Conservation (phyloP, 2,888 invertebrate species). For the Tetragonula carbonaria region DNA sequence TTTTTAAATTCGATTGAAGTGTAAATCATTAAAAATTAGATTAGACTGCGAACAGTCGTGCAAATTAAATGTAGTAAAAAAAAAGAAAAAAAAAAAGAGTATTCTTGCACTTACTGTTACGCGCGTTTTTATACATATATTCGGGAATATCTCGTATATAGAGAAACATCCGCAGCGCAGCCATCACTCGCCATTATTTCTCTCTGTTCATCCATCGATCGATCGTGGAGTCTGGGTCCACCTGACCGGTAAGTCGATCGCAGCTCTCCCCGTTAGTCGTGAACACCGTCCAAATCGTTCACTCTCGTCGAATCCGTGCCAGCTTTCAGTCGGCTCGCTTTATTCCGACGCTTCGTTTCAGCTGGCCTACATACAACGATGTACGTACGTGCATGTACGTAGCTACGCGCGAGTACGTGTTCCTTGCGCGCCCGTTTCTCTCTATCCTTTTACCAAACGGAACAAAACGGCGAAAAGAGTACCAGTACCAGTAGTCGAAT, state of each 20-base stretch:
- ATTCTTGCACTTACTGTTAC: too few species aligned
- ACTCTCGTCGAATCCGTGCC: constrained; percentile 46
- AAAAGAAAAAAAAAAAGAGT: too few species aligned
- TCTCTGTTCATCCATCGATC: background rate
- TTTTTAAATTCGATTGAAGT: background rate
- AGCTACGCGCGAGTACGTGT: constrained; percentile 1
- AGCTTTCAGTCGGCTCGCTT: constrained; percentile 41
- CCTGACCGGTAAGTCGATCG: constrained; percentile 15
- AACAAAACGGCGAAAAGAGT: constrained; percentile 50
- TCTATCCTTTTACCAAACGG: constrained; percentile 57
- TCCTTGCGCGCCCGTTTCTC: constrained; percentile 36
- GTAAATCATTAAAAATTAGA: background rate
- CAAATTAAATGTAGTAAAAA: too few species aligned
- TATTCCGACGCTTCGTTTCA: constrained; percentile 56
- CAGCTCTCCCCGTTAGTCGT: constrained; percentile 20
- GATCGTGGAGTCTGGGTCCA: background rate
- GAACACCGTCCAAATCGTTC: constrained; percentile 45
- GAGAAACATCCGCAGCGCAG: background rate
- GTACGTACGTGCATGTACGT: too few species aligned
- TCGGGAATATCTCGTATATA: too few species aligned
- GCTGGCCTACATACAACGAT: constrained; percentile 46
- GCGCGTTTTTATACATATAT: too few species aligned
- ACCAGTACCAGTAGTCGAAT: constrained; percentile 11
- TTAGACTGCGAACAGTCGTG: too few species aligned
- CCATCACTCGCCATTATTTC: background rate